Conservation (phyloP, 2,888 invertebrate species). For the Pseudococcus viburni region DNA sequence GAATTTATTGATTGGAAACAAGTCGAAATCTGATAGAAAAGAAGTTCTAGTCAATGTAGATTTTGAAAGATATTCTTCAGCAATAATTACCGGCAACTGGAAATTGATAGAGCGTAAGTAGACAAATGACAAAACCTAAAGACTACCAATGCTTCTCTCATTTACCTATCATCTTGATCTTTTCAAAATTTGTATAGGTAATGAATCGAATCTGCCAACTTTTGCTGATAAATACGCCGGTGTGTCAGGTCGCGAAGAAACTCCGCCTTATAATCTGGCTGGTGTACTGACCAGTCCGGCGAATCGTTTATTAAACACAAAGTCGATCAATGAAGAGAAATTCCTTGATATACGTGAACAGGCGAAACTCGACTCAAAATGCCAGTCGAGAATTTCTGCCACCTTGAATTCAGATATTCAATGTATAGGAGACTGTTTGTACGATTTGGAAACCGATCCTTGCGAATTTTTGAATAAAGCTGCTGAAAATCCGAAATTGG, state of each 20-base stretch:
- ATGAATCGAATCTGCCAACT: neutral
- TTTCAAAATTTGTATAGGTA: conserved; percentile 23
- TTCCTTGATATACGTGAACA: conserved; percentile 1
- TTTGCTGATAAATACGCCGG: conserved; percentile 53
- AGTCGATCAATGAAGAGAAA: neutral
- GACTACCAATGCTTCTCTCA: neutral
- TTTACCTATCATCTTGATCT: neutral
- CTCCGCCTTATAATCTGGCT: neutral
- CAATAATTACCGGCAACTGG: conserved; percentile 71
- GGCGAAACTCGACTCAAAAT: neutral
- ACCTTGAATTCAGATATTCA: no score
- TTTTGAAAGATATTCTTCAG: conserved; percentile 71
- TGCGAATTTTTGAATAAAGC: conserved; percentile 81
- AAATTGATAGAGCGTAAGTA: conserved; percentile 73
- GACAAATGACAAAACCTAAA: neutral
- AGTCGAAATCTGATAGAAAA: conserved; percentile 66
- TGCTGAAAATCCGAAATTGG: conserved; percentile 73
- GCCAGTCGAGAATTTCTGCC: conserved; percentile 13
- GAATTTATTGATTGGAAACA: conserved; percentile 70
- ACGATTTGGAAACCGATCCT: conserved; percentile 83
- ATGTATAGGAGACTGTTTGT: conserved; percentile 74
- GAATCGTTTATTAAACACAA: neutral
- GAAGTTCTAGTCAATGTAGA: conserved; percentile 71
- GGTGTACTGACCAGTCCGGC: neutral
- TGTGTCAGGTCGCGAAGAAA: conserved; percentile 9